A percentile compares a stretch with the other conserved stretches of the same genome.
phyloP scores from a whole-genome alignment of 2,113 vertebrate species.

The Ranitomeya imitator region DNA sequence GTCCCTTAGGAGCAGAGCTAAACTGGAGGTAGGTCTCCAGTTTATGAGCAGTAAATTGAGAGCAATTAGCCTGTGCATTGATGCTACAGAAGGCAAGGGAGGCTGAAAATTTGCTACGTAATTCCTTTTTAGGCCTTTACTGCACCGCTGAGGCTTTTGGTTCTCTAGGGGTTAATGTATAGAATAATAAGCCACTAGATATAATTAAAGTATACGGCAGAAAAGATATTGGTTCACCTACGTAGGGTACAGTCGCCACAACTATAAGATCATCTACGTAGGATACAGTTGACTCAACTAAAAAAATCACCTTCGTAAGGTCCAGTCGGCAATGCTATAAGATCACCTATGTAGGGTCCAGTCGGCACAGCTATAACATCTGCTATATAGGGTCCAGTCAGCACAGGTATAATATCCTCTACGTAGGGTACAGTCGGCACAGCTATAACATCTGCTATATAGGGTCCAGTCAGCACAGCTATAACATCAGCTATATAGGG shows the following conservation, averaged over 20 bases:
- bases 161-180: not conserved
- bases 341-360: too few relatives aligned
- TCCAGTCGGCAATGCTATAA: too few relatives aligned
- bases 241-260: not conserved
- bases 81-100: slow-evolving; percentile 28
- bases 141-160: not conserved
- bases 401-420: too few relatives aligned
- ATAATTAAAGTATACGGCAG: not conserved
- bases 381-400: too few relatives aligned
- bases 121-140: slow-evolving; percentile 19
- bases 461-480: too few relatives aligned
- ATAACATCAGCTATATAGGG: too few relatives aligned
- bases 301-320: too few relatives aligned
- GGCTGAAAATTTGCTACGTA: slow-evolving; percentile 22
- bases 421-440: too few relatives aligned
- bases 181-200: not conserved
- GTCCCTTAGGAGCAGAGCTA: slow-evolving; percentile 47
- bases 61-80: slow-evolving; percentile 51
- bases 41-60: slow-evolving; percentile 57
- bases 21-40: slow-evolving; percentile 44
- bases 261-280: not conserved
- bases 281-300: too few relatives aligned
- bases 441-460: too few relatives aligned
- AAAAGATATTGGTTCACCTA: not conserved
- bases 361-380: too few relatives aligned